Percentiles rank a stretch among this genome's conserved stretches.
phyloP scores from a whole-genome alignment of 2,888 invertebrate species.

The Dryadula phaetusa region DNA sequence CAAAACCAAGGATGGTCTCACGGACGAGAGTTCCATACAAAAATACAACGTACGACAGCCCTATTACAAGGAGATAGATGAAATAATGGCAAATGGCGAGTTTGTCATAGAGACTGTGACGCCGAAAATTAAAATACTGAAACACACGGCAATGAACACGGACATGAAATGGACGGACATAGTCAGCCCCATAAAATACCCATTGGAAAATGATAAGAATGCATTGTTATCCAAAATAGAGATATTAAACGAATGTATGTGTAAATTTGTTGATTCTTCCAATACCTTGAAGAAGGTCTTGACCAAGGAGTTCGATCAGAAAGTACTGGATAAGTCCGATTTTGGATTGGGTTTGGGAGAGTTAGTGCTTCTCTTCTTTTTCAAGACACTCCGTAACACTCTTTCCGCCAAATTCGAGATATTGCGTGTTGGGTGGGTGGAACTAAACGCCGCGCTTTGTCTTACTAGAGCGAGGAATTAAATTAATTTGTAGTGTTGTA shows the following conservation, averaged over 20 bases:
- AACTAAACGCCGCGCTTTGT: too few species aligned
- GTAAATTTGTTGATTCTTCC: conserved; percentile 72
- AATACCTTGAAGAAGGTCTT: conserved; percentile 69
- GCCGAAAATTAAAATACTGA: conserved; percentile 71
- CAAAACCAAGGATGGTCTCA: conserved; percentile 71
- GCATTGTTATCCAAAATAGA: conserved; percentile 69
- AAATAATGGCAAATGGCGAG: conserved; percentile 67
- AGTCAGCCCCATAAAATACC: conserved; percentile 58
- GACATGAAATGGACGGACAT: conserved; percentile 62
- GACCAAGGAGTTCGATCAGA: conserved; percentile 64
- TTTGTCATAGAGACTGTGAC: conserved; percentile 69
- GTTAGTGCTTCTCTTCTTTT: conserved; percentile 56
- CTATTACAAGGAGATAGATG: conserved; percentile 63
- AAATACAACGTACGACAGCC: conserved; percentile 59
- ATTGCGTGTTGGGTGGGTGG: too few species aligned
- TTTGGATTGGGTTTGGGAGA: conserved; percentile 68
- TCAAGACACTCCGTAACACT: neutral
- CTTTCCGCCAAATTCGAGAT: too few species aligned
- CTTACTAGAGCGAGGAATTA: too few species aligned
- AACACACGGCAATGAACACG: conserved; percentile 67
- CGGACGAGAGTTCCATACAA: conserved; percentile 52
- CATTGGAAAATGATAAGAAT: conserved; percentile 55
- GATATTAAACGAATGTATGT: conserved; percentile 71
- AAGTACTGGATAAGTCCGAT: conserved; percentile 56
- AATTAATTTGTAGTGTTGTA: too few species aligned